A percentile compares a stretch with the other conserved stretches of the same genome.
phyloP scores from a whole-genome alignment of 2,797 vertebrate genomes.

The Phoxinus dragarum region DNA sequence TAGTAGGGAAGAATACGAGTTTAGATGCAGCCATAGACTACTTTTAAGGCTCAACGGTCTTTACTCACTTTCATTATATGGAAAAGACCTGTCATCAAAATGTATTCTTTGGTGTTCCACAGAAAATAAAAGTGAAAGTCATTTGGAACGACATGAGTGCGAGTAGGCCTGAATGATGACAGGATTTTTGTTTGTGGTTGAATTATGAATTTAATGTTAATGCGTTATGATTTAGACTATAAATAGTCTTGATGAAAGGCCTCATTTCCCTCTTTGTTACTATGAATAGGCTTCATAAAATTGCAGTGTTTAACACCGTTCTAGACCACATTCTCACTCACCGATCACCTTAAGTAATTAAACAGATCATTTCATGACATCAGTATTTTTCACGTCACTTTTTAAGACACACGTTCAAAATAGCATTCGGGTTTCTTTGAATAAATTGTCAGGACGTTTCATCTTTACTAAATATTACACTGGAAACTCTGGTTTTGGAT shows the following conservation, averaged over 20 bases:
- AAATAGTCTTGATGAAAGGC: slow-evolving; percentile 31
- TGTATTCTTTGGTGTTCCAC: background rate
- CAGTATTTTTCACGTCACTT: slow-evolving; percentile 6
- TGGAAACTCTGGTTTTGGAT: slow-evolving; percentile 43
- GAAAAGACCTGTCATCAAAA: background rate
- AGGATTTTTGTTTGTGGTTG: background rate
- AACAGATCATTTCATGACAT: slow-evolving; percentile 32
- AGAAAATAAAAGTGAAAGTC: background rate
- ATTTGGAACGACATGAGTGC: background rate
- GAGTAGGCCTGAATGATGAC: background rate
- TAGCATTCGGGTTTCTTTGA: background rate
- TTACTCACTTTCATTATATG: background rate
- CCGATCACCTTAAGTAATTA: slow-evolving; percentile 22
- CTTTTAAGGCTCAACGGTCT: background rate
- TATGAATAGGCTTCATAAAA: slow-evolving; percentile 36
- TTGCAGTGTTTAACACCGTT: slow-evolving; percentile 1
- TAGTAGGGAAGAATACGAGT: background rate
- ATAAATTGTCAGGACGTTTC: slow-evolving; percentile 33
- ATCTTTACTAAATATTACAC: slow-evolving; percentile 34
- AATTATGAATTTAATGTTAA: background rate
- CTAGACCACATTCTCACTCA: slow-evolving; percentile 31
- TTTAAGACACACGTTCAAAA: slow-evolving; percentile 15
- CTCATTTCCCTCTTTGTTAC: slow-evolving; percentile 28
- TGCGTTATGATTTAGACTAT: slow-evolving; percentile 4
- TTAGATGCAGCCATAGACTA: background rate